Evolutionary conservation across 2,797 vertebrate species (phyloP).

Genomic region (Chloroceryle inda): DNA sequence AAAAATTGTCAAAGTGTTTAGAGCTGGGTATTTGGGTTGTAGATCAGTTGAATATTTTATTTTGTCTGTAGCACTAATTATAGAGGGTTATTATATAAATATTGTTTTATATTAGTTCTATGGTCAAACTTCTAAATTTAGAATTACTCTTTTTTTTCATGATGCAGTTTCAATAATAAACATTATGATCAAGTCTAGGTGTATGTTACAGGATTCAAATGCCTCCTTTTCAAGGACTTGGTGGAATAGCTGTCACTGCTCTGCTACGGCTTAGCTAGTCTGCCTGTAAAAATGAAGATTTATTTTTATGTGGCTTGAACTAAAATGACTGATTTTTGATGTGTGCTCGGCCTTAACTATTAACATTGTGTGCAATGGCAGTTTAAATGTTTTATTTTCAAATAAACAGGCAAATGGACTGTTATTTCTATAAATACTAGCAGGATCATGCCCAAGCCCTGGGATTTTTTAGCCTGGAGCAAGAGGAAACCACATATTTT

Average conservation of each 20-base stretch:
- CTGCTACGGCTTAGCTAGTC: constrained; percentile 14
- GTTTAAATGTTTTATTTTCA: constrained; percentile 63
- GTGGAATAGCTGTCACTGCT: constrained; percentile 21
- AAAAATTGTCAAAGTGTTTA: background rate
- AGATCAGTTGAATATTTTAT: background rate
- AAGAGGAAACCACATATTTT: constrained; percentile 71
- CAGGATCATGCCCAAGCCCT: constrained; percentile 53
- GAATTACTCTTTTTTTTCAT: background rate
- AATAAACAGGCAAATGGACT: constrained; percentile 43
- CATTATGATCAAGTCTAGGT: constrained; percentile 31
- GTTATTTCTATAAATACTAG: constrained; percentile 61
- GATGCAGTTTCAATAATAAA: constrained; percentile 55
- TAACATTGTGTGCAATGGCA: constrained; percentile 15
- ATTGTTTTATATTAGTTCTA: constrained; percentile 3
- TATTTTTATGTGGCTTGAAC: constrained; percentile 63
- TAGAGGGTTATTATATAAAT: constrained; percentile 51
- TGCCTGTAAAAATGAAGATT: constrained; percentile 47
- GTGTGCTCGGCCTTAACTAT: constrained; percentile 45
- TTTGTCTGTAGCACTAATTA: constrained; percentile 41
- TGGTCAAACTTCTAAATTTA: constrained; percentile 34
- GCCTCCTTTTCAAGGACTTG: constrained; percentile 11
- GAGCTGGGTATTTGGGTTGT: background rate
- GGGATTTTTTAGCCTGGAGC: constrained; percentile 59
- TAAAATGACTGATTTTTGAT: constrained; percentile 51
- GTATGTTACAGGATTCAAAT: constrained; percentile 47